Evolutionary conservation across 1,140 invertebrate species (phyloP).

Genomic region (Aporrectodea caliginosa): DNA sequence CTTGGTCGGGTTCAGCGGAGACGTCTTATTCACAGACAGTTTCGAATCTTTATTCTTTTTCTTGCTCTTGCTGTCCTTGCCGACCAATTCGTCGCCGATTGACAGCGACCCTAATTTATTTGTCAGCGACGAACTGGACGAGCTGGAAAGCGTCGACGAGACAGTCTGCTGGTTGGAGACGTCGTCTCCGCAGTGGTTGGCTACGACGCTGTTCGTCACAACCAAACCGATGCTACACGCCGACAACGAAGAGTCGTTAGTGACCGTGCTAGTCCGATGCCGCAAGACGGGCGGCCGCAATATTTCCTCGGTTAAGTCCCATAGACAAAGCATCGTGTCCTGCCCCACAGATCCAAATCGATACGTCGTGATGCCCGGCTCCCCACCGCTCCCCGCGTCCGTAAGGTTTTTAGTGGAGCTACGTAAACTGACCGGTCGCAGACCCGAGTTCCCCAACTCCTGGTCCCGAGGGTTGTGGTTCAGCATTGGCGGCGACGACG

Average conservation of each 20-base stretch:
- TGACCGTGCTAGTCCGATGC: slow-evolving; percentile 32
- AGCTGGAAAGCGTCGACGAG: not conserved
- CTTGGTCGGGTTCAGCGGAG: not conserved
- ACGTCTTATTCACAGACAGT: not conserved
- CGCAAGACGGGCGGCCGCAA: slow-evolving; percentile 60
- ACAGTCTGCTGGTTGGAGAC: not conserved
- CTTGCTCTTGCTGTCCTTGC: not conserved
- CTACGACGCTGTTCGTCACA: not conserved
- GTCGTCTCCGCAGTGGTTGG: not conserved
- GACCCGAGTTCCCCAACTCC: not conserved
- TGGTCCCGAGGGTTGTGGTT: not conserved
- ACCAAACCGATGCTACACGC: not conserved
- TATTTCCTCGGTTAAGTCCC: slow-evolving; percentile 96
- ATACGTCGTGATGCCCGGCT: slow-evolving; percentile 58
- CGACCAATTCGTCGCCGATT: not conserved
- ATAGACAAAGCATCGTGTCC: slow-evolving; percentile 94
- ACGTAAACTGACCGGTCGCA: not conserved
- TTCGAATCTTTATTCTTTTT: not conserved
- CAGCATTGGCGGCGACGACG: not conserved
- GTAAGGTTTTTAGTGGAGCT: not conserved
- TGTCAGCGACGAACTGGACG: not conserved
- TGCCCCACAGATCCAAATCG: slow-evolving; percentile 94
- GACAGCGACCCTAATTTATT: not conserved
- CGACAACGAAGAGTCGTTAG: not conserved
- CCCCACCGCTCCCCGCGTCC: slow-evolving; percentile 5